Evolutionary conservation across 92 coral and sea anemone species (phyloP).

Genomic region (Pocillopora grandis): DNA sequence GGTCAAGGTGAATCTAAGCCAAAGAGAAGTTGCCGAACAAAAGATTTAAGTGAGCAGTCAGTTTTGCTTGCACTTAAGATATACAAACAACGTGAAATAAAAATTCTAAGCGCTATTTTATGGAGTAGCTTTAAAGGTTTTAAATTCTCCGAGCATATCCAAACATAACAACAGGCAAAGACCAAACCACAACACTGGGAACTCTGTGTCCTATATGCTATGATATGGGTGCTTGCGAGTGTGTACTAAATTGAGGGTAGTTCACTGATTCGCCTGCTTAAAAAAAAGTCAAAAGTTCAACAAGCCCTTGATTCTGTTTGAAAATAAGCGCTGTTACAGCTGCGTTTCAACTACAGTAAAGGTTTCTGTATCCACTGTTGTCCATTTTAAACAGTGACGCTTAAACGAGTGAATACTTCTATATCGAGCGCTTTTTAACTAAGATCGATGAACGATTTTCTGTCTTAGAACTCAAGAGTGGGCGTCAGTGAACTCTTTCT

Average conservation of each 20-base stretch:
- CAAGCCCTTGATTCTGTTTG: neutral
- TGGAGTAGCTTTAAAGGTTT: too few relatives aligned
- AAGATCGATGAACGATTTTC: neutral
- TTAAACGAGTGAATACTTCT: conserved; percentile 5
- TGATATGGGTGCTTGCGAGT: conserved; percentile 7
- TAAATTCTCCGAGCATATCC: too few relatives aligned
- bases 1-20: conserved; percentile 6
- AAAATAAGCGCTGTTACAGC: conserved; percentile 10
- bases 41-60: too few relatives aligned
- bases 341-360: conserved; percentile 10
- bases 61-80: too few relatives aligned
- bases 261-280: conserved; percentile 17
- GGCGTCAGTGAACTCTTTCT: conserved; percentile 5
- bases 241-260: neutral
- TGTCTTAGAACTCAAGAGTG: neutral
- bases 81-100: too few relatives aligned
- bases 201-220: too few relatives aligned
- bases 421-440: neutral
- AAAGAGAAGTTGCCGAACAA: neutral
- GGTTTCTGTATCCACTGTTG: neutral
- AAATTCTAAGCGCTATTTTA: too few relatives aligned
- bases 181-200: too few relatives aligned
- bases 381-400: conserved; percentile 19
- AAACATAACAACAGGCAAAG: too few relatives aligned
- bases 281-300: neutral